phyloP scores from a whole-genome alignment of 92 coral and sea anemone species.

The Paramuricea clavata region DNA sequence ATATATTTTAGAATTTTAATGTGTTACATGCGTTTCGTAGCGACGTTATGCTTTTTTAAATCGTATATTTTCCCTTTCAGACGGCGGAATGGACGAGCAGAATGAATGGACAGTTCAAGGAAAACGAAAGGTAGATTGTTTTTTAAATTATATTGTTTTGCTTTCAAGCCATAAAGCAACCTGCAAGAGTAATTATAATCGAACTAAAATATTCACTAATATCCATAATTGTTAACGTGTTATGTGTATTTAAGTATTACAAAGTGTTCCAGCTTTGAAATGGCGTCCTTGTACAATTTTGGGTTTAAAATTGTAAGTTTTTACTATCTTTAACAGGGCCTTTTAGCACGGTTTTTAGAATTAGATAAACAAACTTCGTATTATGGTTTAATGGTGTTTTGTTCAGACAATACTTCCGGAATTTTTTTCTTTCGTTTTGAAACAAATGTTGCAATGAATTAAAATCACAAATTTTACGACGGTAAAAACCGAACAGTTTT shows the following conservation, averaged over 20 bases:
- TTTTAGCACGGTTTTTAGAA: background rate
- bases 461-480: background rate
- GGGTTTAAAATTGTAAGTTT: background rate
- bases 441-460: too few species aligned
- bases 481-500: background rate
- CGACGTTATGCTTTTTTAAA: background rate
- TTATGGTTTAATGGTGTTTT: background rate
- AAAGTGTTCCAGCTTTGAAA: background rate
- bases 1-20: background rate
- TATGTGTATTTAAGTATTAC: background rate
- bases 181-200: background rate
- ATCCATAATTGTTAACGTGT: background rate
- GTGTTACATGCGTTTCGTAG: background rate
- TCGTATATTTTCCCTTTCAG: background rate
- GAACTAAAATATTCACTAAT: background rate
- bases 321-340: background rate
- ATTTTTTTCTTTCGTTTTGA: background rate
- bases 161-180: background rate
- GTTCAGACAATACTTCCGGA: background rate
- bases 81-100: constrained; percentile 24
- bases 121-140: constrained; percentile 18
- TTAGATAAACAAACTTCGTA: background rate
- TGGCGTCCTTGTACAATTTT: background rate
- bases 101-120: constrained; percentile 52
- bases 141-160: background rate